Evolutionary conservation across 2,797 vertebrate species (phyloP).

Genomic region (Smutsia temminckii): DNA sequence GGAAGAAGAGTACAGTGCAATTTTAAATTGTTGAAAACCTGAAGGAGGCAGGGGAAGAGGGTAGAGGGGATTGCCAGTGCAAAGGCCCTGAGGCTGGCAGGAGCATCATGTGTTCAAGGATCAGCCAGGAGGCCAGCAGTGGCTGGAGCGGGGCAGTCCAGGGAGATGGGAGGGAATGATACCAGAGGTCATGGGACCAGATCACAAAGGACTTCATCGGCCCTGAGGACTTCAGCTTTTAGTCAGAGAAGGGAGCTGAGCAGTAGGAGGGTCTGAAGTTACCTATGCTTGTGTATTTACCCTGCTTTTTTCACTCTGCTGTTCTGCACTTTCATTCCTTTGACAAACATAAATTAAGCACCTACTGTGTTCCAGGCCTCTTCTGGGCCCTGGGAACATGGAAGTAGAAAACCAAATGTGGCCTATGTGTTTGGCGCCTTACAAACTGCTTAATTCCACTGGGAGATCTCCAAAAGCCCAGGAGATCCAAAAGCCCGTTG

Average conservation of each 20-base stretch:
- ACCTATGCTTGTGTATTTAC: not conserved
- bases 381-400: not conserved
- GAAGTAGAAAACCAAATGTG: not conserved
- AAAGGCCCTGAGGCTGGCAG: not conserved
- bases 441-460: too few species aligned
- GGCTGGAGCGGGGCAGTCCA: not conserved
- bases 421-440: not conserved
- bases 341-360: not conserved
- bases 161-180: not conserved
- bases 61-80: not conserved
- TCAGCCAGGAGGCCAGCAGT: not conserved
- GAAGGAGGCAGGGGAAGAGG: too few species aligned
- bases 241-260: not conserved
- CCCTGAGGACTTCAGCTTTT: not conserved
- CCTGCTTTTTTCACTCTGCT: not conserved
- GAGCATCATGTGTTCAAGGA: not conserved
- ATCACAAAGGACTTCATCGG: not conserved
- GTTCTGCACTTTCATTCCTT: not conserved
- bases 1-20: not conserved
- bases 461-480: not conserved
- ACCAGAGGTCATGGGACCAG: not conserved
- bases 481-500: not conserved
- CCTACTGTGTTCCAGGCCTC: not conserved
- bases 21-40: too few species aligned
- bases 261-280: fast-evolving